These are phyloP conservation scores for Halichoerus grypus DNA, from an alignment of 2,113 vertebrate genomes.

Conservation along the genomic window DNA sequence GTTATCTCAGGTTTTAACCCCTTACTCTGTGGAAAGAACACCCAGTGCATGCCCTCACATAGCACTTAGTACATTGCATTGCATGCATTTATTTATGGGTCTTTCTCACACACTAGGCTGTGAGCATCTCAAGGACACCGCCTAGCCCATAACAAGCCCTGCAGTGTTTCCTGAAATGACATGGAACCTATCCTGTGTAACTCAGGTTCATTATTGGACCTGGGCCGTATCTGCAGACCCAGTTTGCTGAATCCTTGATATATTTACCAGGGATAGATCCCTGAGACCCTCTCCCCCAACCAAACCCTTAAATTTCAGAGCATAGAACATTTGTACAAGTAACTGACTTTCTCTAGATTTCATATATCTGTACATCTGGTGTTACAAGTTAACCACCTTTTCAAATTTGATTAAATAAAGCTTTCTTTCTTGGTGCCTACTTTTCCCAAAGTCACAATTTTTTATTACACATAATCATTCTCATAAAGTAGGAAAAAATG, in stretches of 20 bases:
- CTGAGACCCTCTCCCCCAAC: background rate
- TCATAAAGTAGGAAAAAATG: background rate
- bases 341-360: background rate
- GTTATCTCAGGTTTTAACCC: background rate
- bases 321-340: background rate
- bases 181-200: background rate
- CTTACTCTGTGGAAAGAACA: background rate
- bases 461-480: background rate
- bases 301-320: background rate
- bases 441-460: constrained; percentile 20
- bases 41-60: background rate
- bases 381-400: constrained; percentile 1
- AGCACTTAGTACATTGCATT: background rate
- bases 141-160: background rate
- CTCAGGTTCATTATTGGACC: background rate
- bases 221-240: background rate
- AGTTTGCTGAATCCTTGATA: background rate
- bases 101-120: background rate
- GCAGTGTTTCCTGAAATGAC: background rate
- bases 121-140: constrained; percentile 8
- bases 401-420: constrained; percentile 40
- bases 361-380: background rate
- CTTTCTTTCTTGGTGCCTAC: background rate
- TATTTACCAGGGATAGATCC: background rate
- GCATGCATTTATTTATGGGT: background rate